Evolutionary conservation across 2,797 vertebrate species (phyloP).

Genomic region (Hypotaenidia okinawae): DNA sequence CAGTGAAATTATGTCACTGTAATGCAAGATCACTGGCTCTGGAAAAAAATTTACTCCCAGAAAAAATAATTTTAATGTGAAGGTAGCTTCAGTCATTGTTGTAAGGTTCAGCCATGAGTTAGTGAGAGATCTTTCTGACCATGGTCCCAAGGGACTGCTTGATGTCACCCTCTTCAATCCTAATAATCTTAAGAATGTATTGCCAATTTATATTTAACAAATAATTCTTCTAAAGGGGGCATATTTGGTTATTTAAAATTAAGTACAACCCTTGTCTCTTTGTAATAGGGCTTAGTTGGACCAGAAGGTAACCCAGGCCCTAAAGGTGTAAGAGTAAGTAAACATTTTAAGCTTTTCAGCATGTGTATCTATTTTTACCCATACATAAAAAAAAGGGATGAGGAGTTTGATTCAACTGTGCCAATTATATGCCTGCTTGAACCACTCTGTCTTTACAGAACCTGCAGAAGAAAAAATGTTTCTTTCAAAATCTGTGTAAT

Average conservation of each 20-base stretch:
- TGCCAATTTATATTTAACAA: neutral
- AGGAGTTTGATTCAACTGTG: neutral
- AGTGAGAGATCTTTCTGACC: neutral
- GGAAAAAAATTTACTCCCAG: neutral
- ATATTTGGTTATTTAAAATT: neutral
- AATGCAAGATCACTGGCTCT: neutral
- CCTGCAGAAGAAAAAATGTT: neutral
- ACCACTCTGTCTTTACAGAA: neutral
- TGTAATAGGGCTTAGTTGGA: conserved; percentile 88
- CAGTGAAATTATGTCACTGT: neutral
- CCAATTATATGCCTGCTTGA: neutral
- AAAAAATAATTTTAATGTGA: conserved; percentile 17
- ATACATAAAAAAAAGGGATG: neutral
- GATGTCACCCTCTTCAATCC: neutral
- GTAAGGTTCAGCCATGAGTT: neutral
- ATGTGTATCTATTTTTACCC: neutral
- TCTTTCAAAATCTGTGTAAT: neutral
- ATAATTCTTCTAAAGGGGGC: neutral
- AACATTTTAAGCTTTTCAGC: conserved; percentile 44
- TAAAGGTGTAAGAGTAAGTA: conserved; percentile 95
- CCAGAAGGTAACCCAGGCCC: conserved; percentile 93
- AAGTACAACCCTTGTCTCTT: conserved; percentile 36
- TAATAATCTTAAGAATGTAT: neutral
- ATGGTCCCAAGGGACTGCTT: neutral
- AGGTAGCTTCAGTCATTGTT: neutral